Base-by-base conservation (phyloP, 2,888 invertebrate species). In the Pristionchus mayeri region DNA sequence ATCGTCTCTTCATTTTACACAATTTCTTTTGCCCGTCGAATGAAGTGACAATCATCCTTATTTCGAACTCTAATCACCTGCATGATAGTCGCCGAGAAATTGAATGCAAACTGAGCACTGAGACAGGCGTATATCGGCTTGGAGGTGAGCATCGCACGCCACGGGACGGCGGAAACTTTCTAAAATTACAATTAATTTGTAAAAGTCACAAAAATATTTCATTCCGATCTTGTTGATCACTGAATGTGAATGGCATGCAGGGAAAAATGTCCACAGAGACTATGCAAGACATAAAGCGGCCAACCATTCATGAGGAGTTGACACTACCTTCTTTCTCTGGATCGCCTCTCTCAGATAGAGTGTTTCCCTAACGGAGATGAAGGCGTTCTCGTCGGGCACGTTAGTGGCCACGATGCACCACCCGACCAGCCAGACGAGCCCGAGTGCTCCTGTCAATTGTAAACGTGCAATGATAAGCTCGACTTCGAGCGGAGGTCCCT, bases 21-120 rank as follows among this genome's bases (percentile, higher is more conserved):
- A n/a, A n/a, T 48, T 9, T 48, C n/a, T n/a, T 48, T 48, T 48
- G 48, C 11, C 16, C 16, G 48, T 48, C 9, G 9, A 48, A 11
- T 48, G 9, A 48, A 9, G n/a, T n/a, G n/a, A n/a, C n/a, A n/a
- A n/a, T n/a, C n/a, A n/a, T n/a, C n/a, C n/a, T n/a, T n/a, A n/a
- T n/a, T n/a, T n/a, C 48, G 48, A 48, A 9, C 16, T 48, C 11
- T n/a, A 54, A 54, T 54, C 37, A 80, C 80, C 57, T 82, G 82
- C 82, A 82, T 63, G 34, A 82, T 60, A 0, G 84, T 84, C 2
- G 84, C 84, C 0, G 75, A 52, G 75, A 84, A 84, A 30, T 84
- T 84, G 54, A 40, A 84, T 0, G 50, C 27, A 24, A 84, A 84
- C 16, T 84, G 71, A 1, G 84, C 75, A 0, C 21, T 21, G 13